Evolutionary conservation across 2,113 vertebrate species (phyloP).

Genomic region (Ciconia stormi): DNA sequence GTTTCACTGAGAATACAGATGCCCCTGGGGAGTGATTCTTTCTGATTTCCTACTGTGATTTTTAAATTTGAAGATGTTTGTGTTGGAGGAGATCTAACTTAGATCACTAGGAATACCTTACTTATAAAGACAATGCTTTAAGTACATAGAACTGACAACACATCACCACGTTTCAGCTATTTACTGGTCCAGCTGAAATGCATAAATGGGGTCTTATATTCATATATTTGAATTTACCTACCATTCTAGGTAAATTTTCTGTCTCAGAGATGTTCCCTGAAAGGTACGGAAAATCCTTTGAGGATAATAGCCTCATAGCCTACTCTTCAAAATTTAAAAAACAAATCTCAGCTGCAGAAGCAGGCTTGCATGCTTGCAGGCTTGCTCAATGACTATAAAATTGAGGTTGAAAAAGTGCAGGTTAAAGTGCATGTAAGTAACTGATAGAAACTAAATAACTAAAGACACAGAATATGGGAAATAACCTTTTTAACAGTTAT

Average conservation of each 20-base stretch:
- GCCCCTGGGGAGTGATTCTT: background rate
- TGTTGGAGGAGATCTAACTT: background rate
- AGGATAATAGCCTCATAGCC: background rate
- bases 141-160: background rate
- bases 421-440: background rate
- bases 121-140: background rate
- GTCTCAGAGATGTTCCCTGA: background rate
- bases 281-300: background rate
- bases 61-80: slow-evolving; percentile 19
- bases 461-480: background rate
- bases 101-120: background rate
- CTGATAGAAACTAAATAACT: background rate
- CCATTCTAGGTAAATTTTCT: background rate
- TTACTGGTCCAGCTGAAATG: background rate
- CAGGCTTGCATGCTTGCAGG: background rate
- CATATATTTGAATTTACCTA: background rate
- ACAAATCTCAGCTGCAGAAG: background rate
- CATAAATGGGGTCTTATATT: background rate
- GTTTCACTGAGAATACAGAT: background rate
- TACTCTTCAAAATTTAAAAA: background rate
- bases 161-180: background rate
- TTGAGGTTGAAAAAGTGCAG: background rate
- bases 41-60: background rate
- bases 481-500: background rate
- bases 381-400: background rate